Percentiles rank a stretch among this genome's conserved stretches.
phyloP scores from a whole-genome alignment of 2,113 vertebrate genomes.

The Catharus bicknelli region DNA sequence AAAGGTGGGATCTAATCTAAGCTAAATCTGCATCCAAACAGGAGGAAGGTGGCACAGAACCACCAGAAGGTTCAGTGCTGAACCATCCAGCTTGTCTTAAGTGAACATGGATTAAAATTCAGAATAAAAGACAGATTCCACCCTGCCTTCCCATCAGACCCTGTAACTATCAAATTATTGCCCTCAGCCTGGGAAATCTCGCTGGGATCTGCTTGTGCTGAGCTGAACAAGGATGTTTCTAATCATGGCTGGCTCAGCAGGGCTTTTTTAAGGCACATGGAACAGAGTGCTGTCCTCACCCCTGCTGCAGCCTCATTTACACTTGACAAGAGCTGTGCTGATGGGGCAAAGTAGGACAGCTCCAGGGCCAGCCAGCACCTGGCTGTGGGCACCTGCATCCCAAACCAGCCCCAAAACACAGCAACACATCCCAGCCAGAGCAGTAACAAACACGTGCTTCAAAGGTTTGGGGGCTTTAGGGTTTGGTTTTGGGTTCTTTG shows the following conservation, averaged over 20 bases:
- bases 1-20: not conserved
- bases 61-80: not conserved
- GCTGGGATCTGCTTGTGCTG: not conserved
- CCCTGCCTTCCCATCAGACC: not conserved
- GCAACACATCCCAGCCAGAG: not conserved
- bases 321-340: not conserved
- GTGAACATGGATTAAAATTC: not conserved
- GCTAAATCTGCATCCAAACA: not conserved
- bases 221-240: not conserved
- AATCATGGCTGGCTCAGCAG: not conserved
- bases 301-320: not conserved
- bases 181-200: not conserved
- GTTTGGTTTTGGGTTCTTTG: fast-evolving
- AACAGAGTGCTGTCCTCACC: not conserved
- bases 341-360: not conserved
- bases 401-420: not conserved
- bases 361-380: fast-evolving
- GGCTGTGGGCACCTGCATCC: not conserved
- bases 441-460: fast-evolving
- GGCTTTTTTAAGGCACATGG: not conserved
- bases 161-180: not conserved
- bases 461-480: not conserved
- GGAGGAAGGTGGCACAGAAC: not conserved
- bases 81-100: not conserved
- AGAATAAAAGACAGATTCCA: not conserved